Evolutionary conservation across 2,797 vertebrate genomes (phyloP), one percentile per base, ranked within the genome.

Genomic region (Babyrousa celebensis): DNA sequence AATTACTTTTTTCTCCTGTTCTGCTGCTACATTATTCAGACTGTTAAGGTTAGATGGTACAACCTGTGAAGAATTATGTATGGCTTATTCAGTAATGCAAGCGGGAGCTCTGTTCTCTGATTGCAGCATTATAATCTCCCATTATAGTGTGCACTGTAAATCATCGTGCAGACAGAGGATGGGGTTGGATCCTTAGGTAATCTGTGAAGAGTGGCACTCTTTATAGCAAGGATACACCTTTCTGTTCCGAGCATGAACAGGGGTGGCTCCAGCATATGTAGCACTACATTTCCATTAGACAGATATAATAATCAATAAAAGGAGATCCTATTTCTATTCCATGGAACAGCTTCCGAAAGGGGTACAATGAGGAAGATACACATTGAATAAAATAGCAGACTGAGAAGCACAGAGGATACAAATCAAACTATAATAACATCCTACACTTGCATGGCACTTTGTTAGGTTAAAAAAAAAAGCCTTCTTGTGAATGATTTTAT

Each of bases 1-100:
- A 92, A 96, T 97, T 63, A 92, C 86, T 96, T 94, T 60, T 70
- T 92, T 82, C 82, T 86, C 60, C 80, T 95, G 15, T 93, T 95
- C 80, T 92, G 93, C 72, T 95, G 56, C 83, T 85, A 70, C n/a
- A 74, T 95, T 96, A 89, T 93, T 97, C 91, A 74, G 86, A 60
- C 79, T 18, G 1, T 77, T 92, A 95, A 88, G 48, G 62, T 70
- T 91, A 94, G 71, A 89, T 27, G 80, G 67, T 75, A 21, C 14
- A 12, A 74, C 74, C 79, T 62, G 52, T 86, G 62, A 87, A 95
- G 91, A 93, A 89, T 92, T 95, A 85, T 70, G 52, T 78, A 62
- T 89, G 67, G 56, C 77, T 58, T 89, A 1, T 52, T 96, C 7
- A 60, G 60, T 48, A 87, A 95, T 77, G 94, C 91, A 82, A 72